phyloP scores from a whole-genome alignment of 2,888 invertebrate species.

The Abrostola triplasia region DNA sequence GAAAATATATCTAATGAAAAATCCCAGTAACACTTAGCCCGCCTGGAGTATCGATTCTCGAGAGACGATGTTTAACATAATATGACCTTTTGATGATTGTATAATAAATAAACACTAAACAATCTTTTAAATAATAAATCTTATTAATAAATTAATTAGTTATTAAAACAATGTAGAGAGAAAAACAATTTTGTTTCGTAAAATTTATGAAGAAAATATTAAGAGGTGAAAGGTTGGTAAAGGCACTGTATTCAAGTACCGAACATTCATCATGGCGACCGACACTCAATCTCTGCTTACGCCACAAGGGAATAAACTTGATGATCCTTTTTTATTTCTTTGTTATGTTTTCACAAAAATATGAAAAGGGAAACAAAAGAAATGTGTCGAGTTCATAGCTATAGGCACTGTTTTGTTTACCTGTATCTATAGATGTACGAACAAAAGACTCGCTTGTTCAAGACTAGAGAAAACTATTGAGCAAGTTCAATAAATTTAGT shows the following conservation, averaged over 20 bases:
- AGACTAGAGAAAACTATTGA: background rate
- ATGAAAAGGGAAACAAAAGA: conserved; percentile 28
- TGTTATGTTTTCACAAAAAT: conserved; percentile 32
- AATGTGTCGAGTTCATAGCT: conserved; percentile 9
- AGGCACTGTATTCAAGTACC: conserved; percentile 25
- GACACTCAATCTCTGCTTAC: conserved; percentile 46
- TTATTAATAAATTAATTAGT: no score
- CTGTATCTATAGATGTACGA: background rate
- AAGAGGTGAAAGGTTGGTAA: conserved; percentile 5
- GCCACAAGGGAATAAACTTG: conserved; percentile 42
- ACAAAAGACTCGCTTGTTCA: background rate
- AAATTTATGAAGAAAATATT: conserved; percentile 11
- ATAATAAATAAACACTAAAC: no score
- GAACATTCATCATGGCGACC: conserved; percentile 37
- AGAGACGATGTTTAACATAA: no score
- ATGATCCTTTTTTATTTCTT: conserved; percentile 42
- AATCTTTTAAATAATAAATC: no score
- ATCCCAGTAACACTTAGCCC: no score
- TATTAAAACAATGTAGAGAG: no score
- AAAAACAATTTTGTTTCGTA: background rate
- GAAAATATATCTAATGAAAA: no score
- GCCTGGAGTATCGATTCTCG: no score
- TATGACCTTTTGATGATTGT: no score
- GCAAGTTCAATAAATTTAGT: no score
- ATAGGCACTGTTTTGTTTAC: background rate